These are phyloP conservation scores for Champsocephalus esox DNA, from an alignment of 2,797 vertebrate species.

Conservation along the genomic window DNA sequence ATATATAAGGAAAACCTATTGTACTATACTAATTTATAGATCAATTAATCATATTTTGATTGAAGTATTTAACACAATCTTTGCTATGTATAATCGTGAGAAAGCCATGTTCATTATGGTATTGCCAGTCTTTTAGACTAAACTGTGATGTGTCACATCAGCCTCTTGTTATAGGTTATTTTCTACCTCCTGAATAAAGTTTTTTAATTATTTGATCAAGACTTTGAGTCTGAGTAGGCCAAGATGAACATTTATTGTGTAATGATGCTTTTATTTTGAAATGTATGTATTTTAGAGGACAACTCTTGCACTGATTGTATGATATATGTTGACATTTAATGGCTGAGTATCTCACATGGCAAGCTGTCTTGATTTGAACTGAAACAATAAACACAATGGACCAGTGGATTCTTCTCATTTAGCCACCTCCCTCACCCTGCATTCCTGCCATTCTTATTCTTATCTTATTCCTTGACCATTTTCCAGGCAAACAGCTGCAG, in stretches of 20 bases:
- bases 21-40: conserved; percentile 49
- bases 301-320: conserved; percentile 35
- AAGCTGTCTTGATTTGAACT: conserved; percentile 42
- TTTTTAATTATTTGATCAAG: conserved; percentile 36
- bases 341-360: conserved; percentile 33
- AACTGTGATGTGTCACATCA: conserved; percentile 11
- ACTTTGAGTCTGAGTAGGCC: not conserved
- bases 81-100: not conserved
- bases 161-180: conserved; percentile 35
- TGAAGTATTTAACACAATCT: conserved; percentile 25
- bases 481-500: conserved; percentile 37
- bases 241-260: conserved; percentile 34
- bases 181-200: conserved; percentile 55
- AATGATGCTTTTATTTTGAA: conserved; percentile 27
- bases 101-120: conserved; percentile 16
- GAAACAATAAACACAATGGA: conserved; percentile 67
- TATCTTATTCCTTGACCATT: conserved; percentile 22
- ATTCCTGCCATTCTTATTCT: conserved; percentile 39
- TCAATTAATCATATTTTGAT: conserved; percentile 24
- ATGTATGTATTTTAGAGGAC: conserved; percentile 26
- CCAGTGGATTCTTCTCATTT: conserved; percentile 31
- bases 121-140: conserved; percentile 5
- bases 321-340: conserved; percentile 11
- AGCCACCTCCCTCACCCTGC: conserved; percentile 20
- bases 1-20: not conserved